Percentiles rank a stretch among this genome's conserved stretches.
These are phyloP conservation scores for Cnemophilus loriae DNA, from an alignment of 2,113 vertebrate species.

Conservation along the genomic window DNA sequence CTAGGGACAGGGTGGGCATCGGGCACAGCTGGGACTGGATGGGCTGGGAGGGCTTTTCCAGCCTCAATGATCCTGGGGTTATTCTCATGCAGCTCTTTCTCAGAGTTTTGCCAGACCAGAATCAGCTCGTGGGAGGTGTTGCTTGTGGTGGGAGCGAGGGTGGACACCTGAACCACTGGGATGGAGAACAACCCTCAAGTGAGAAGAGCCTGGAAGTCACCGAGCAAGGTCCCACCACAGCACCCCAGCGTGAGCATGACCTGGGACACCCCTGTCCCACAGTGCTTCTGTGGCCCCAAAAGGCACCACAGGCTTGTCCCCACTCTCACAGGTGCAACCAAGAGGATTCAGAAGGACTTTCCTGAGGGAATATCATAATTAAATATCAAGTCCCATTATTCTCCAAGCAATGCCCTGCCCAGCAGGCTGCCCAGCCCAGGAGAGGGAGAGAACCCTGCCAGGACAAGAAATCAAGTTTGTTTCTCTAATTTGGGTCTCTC, in stretches of 20 bases:
- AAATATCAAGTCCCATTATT: not conserved
- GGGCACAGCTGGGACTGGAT: rapidly evolving
- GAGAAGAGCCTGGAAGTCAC: not conserved
- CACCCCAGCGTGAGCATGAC: not conserved
- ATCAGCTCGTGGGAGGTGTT: rapidly evolving
- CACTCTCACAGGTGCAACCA: not conserved
- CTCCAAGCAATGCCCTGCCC: not conserved
- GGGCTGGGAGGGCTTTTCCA: not conserved
- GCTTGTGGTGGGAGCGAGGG: not conserved
- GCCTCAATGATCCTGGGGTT: no score
- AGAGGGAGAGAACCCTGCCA: not conserved
- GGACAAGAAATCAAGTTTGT: not conserved
- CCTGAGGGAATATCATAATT: not conserved
- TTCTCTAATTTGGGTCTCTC: not conserved
- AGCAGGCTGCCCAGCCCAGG: not conserved
- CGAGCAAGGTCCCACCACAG: not conserved
- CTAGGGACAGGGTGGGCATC: not conserved
- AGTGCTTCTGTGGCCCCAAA: not conserved
- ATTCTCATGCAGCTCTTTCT: not conserved
- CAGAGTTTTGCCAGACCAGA: not conserved
- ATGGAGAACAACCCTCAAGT: not conserved
- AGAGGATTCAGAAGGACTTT: not conserved
- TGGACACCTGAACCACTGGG: not conserved
- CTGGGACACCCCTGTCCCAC: not conserved
- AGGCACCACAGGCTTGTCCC: not conserved